Evolutionary conservation across 2,797 vertebrate genomes (phyloP).

Genomic region (Monodelphis domestica): DNA sequence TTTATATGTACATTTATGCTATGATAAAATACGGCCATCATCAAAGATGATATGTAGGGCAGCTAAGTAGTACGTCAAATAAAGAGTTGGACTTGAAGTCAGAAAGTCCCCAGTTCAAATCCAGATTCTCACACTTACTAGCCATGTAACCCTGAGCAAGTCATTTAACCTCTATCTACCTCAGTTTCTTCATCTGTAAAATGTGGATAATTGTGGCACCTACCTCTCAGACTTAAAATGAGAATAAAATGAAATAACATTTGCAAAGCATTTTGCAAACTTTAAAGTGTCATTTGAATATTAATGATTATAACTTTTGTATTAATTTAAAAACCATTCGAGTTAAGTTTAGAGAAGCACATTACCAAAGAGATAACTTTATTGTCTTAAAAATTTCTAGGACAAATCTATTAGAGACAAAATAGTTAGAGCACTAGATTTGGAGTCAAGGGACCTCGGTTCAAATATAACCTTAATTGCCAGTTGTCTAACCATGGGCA

Average conservation of each 20-base stretch:
- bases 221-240: not conserved
- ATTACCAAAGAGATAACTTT: no score
- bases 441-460: no score
- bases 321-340: no score
- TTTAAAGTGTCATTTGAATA: no score
- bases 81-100: not conserved
- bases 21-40: not conserved
- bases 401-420: no score
- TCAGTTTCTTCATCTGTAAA: not conserved
- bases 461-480: no score
- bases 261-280: no score
- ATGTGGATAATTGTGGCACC: not conserved
- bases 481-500: no score
- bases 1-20: not conserved
- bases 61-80: not conserved
- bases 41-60: not conserved
- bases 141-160: not conserved
- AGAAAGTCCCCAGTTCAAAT: not conserved
- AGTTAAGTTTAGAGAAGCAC: no score
- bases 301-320: no score
- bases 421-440: no score
- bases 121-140: not conserved
- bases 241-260: not conserved
- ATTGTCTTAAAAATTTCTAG: no score
- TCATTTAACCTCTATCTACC: not conserved